Conservation (phyloP, 2,888 invertebrate genomes). For the Macrophya annulata region DNA sequence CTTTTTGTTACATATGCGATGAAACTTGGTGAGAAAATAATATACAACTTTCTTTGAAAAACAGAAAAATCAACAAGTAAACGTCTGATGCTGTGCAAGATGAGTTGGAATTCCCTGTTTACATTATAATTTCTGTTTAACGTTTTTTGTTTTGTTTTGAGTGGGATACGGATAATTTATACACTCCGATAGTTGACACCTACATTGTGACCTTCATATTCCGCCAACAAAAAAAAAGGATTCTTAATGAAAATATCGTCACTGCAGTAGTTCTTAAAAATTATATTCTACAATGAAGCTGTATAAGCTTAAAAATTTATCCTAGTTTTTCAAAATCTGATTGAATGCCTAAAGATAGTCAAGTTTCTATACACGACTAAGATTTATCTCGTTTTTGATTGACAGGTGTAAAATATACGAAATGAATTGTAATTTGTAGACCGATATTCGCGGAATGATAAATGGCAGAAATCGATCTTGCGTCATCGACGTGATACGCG, state of each 20-base stretch:
- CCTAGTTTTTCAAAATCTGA: background rate
- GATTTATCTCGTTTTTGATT: background rate
- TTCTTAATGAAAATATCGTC: too few relatives aligned
- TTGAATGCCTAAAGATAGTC: background rate
- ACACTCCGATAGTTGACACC: background rate
- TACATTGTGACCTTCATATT: background rate
- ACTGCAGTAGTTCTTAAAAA: background rate
- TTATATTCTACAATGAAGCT: background rate
- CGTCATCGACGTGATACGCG: background rate
- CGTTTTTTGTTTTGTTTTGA: background rate
- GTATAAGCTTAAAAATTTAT: background rate
- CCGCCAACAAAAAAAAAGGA: background rate
- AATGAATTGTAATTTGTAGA: slow-evolving; percentile 12
- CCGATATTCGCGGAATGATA: slow-evolving; percentile 20
- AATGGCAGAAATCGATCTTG: slow-evolving; percentile 7
- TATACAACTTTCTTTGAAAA: background rate
- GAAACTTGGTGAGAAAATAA: too few relatives aligned
- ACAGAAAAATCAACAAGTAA: background rate
- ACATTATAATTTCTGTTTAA: background rate
- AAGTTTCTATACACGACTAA: background rate
- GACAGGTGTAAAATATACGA: slow-evolving; percentile 16
- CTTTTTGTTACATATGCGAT: too few relatives aligned
- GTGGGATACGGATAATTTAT: background rate
- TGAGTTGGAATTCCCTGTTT: background rate
- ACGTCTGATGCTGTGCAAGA: too few relatives aligned